Evolutionary conservation across 23 tunicate genomes (phyloP).

Genomic region (Ascidia mentula): DNA sequence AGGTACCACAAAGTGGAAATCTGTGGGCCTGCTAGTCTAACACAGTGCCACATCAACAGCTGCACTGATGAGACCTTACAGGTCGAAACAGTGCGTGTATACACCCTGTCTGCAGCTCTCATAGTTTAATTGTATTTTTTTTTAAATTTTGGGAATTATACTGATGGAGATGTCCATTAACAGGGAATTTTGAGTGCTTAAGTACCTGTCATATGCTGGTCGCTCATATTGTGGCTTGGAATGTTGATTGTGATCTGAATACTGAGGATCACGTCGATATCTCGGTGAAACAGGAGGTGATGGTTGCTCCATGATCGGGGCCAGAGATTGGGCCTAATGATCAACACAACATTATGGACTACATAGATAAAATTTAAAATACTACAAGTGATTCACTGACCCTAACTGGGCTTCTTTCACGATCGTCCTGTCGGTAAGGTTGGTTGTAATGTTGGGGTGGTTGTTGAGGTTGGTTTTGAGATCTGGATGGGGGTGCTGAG

Average conservation of each 20-base stretch:
- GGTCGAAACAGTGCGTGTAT: too few species aligned
- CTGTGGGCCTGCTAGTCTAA: too few species aligned
- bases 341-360: not conserved
- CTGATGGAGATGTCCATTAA: too few species aligned
- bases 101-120: too few species aligned
- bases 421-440: not conserved
- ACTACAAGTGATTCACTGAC: too few species aligned
- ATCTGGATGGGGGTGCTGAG: not conserved
- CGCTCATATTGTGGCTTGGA: not conserved
- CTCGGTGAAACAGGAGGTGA: constrained; percentile 31
- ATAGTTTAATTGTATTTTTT: too few species aligned
- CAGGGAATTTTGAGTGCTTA: too few species aligned
- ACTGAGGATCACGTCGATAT: not conserved
- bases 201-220: constrained; percentile 3
- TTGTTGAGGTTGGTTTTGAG: not conserved
- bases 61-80: too few species aligned
- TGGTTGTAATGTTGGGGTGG: not conserved
- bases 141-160: too few species aligned
- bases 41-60: too few species aligned
- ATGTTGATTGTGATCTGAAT: not conserved
- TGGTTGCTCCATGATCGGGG: constrained; percentile 41
- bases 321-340: constrained; percentile 17
- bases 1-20: too few species aligned
- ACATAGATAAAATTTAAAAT: not conserved
- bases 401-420: not conserved